Conservation (phyloP, 2,113 vertebrate genomes). For the Saguinus imperator region DNA sequence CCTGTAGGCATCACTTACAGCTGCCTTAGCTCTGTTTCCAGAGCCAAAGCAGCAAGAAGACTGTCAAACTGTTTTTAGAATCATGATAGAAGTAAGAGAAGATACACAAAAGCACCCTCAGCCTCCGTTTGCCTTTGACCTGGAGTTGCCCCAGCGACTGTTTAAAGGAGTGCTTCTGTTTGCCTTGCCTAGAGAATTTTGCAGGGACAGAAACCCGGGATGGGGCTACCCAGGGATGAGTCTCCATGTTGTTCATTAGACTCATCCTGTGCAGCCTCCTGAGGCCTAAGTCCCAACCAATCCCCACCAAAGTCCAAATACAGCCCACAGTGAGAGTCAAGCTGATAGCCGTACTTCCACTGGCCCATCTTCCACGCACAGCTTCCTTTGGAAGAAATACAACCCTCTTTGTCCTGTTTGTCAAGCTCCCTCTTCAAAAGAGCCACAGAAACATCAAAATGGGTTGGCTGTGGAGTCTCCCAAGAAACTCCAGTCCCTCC, state of each 20-base stretch:
- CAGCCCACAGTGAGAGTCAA: background rate
- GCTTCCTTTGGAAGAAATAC: slow-evolving; percentile 30
- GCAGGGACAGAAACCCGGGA: background rate
- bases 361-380: background rate
- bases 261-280: background rate
- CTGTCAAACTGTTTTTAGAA: background rate
- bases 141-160: background rate
- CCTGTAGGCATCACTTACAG: background rate
- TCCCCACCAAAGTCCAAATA: background rate
- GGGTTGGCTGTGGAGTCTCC: background rate
- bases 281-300: background rate
- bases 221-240: no score
- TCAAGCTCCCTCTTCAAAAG: background rate
- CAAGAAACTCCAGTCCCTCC: background rate
- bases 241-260: fast-evolving
- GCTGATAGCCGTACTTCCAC: background rate
- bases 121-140: background rate
- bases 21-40: background rate
- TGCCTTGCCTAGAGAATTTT: background rate
- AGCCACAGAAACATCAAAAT: background rate
- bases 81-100: background rate
- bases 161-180: background rate
- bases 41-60: background rate
- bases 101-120: background rate
- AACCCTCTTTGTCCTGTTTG: background rate